Conservation (phyloP, 2,797 vertebrate species). For the Prionace glauca region DNA sequence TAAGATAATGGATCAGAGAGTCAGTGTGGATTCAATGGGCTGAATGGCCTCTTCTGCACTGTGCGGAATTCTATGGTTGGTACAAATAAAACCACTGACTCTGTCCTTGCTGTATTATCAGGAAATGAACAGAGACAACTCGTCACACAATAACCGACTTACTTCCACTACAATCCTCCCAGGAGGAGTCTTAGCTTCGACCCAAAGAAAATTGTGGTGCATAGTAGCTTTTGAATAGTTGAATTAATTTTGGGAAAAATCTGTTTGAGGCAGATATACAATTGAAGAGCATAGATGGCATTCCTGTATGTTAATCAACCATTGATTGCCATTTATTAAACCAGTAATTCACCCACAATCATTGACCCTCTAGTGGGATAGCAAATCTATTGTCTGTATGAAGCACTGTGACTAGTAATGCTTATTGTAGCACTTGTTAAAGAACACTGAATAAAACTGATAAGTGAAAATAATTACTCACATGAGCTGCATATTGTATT, state of each 20-base stretch:
- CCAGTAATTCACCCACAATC: neutral
- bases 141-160: neutral
- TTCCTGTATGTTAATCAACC: neutral
- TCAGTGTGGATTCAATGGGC: too few relatives aligned
- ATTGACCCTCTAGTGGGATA: neutral
- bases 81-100: neutral
- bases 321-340: neutral
- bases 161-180: neutral
- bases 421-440: neutral
- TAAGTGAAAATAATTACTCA: neutral
- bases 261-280: neutral
- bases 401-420: neutral
- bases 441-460: neutral
- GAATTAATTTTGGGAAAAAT: neutral
- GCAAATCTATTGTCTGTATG: neutral
- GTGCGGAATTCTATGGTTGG: neutral
- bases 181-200: neutral
- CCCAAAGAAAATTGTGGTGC: neutral
- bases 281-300: neutral
- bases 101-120: neutral
- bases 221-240: neutral
- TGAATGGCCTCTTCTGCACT: too few relatives aligned
- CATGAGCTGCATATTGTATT: neutral
- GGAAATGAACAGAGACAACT: neutral
- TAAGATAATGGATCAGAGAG: too few relatives aligned